These are phyloP conservation scores for Aphodius sticticus DNA, from an alignment of 2,888 invertebrate genomes.

Conservation along the genomic window DNA sequence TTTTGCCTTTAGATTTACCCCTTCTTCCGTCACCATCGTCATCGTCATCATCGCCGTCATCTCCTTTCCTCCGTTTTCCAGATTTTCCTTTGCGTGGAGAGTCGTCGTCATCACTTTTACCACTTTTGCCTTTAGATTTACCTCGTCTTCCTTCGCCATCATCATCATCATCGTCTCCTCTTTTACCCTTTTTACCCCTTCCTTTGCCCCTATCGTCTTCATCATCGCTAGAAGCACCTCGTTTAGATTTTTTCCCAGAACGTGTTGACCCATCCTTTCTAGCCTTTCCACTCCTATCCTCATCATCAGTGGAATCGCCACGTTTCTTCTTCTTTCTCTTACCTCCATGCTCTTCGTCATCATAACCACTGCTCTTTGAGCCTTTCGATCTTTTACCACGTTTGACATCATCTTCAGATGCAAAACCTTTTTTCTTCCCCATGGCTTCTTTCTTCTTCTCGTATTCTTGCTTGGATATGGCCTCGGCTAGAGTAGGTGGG, in stretches of 20 bases:
- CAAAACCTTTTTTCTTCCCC: neutral
- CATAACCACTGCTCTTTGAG: neutral
- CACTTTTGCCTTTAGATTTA: conserved; percentile 5
- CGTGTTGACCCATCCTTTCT: neutral
- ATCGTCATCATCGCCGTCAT: neutral
- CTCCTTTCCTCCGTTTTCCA: conserved; percentile 10
- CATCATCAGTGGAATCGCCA: neutral
- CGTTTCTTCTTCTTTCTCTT: neutral
- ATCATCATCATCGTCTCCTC: neutral
- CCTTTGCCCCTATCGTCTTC: conserved; percentile 7
- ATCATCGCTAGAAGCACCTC: neutral
- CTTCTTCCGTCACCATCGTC: conserved; percentile 11
- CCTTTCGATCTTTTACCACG: neutral
- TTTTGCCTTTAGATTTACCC: conserved; percentile 15
- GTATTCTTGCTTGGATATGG: conserved; percentile 5
- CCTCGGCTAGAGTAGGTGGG: neutral
- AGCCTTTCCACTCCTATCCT: neutral
- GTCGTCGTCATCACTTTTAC: conserved; percentile 8
- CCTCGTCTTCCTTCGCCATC: conserved; percentile 13
- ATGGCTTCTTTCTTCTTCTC: neutral
- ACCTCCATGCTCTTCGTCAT: conserved; percentile 4
- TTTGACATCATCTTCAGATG: neutral
- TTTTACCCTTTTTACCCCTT: conserved; percentile 24
- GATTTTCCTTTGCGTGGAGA: neutral
- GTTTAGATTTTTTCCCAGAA: neutral